These are phyloP conservation scores for Lamellibrachia satsuma DNA, from an alignment of 2,888 invertebrate genomes.

Conservation along the genomic window DNA sequence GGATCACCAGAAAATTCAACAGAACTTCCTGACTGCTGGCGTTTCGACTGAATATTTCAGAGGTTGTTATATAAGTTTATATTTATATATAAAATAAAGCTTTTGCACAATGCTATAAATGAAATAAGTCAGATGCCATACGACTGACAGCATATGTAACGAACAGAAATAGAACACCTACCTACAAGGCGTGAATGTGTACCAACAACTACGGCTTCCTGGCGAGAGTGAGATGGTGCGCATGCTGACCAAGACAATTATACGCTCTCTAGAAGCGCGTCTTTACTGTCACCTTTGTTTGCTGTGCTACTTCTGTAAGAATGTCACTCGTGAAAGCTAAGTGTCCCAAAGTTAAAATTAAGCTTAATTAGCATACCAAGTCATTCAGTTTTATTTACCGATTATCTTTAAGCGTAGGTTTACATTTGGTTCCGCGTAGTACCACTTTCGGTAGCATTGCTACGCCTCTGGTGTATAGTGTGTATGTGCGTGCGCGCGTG, in stretches of 20 bases:
- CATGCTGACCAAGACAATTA: not conserved
- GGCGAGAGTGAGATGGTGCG: not conserved
- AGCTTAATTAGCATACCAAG: not conserved
- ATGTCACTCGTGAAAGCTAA: not conserved
- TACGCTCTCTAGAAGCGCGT: not conserved
- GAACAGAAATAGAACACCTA: not conserved
- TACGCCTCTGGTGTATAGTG: no score
- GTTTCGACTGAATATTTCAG: not conserved
- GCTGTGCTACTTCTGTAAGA: not conserved
- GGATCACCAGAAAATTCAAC: no score
- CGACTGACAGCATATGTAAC: not conserved
- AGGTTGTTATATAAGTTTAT: not conserved
- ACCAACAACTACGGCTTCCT: not conserved
- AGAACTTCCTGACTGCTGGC: not conserved
- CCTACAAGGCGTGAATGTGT: not conserved
- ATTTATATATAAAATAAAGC: not conserved
- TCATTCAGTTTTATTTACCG: slow-evolving; percentile 9
- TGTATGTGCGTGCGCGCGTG: not conserved
- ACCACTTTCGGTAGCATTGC: no score
- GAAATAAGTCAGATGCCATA: not conserved
- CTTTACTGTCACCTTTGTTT: slow-evolving; percentile 1
- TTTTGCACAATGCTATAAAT: not conserved
- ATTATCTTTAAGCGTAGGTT: not conserved
- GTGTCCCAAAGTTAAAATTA: not conserved
- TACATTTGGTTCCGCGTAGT: no score